Conservation (phyloP, 2,888 invertebrate genomes). For the Volucella inanis region DNA sequence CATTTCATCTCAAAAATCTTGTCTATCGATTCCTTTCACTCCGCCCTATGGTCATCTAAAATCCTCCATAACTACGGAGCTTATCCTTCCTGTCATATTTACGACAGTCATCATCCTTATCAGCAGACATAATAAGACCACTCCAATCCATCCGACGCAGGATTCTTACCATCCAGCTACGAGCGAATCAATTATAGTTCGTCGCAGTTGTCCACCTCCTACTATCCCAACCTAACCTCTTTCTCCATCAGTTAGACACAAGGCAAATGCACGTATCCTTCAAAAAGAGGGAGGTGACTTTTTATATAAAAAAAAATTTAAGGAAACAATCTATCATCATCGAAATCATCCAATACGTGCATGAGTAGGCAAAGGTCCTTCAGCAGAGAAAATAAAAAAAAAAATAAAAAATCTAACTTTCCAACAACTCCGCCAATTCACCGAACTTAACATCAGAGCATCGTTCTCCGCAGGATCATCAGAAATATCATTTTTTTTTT, state of each 20-base stretch:
- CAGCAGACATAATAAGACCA: slow-evolving; percentile 46
- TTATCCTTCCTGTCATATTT: slow-evolving; percentile 55
- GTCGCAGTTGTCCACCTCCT: slow-evolving; percentile 45
- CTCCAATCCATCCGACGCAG: slow-evolving; percentile 4
- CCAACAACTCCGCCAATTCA: slow-evolving; percentile 53
- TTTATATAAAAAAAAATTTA: slow-evolving; percentile 37
- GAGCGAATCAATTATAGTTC: slow-evolving; percentile 66
- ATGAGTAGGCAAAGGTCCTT: slow-evolving; percentile 71
- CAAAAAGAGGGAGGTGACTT: slow-evolving; percentile 38
- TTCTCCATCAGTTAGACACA: too few species aligned
- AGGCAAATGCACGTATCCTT: slow-evolving; percentile 38
- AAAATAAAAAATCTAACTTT: slow-evolving; percentile 49
- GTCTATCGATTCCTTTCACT: slow-evolving; percentile 18
- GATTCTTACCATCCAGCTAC: not conserved
- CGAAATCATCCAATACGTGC: slow-evolving; percentile 67
- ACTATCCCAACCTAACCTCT: too few species aligned
- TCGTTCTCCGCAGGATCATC: slow-evolving; percentile 57
- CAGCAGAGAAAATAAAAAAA: not conserved
- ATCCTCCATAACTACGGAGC: slow-evolving; percentile 35
- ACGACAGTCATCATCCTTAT: slow-evolving; percentile 63
- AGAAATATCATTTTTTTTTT: slow-evolving; percentile 38
- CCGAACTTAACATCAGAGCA: slow-evolving; percentile 56
- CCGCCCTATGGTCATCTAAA: slow-evolving; percentile 39
- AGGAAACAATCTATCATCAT: slow-evolving; percentile 72
- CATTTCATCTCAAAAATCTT: slow-evolving; percentile 44